Evolutionary conservation across 2,888 invertebrate genomes (phyloP), one percentile per base, ranked within the genome.

Genomic region (Ryuthela nishihirai): DNA sequence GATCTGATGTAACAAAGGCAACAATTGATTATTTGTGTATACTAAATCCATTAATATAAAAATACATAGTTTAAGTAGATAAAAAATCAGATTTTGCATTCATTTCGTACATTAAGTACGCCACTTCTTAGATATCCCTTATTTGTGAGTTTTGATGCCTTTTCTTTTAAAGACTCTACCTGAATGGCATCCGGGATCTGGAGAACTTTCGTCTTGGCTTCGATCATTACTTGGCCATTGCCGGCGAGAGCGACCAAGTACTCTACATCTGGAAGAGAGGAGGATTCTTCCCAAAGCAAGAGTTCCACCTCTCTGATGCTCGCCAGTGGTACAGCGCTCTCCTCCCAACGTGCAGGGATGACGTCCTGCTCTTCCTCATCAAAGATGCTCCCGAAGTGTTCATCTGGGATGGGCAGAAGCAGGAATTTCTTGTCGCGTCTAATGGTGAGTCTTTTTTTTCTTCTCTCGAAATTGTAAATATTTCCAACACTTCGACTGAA

Each of bases 121-220:
- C n/a, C n/a, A n/a, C n/a, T n/a, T n/a, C n/a, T n/a, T n/a, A n/a
- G n/a, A n/a, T n/a, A n/a, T n/a, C n/a, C n/a, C n/a, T n/a, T n/a
- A n/a, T n/a, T n/a, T n/a, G n/a, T n/a, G n/a, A n/a, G n/a, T n/a
- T n/a, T n/a, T n/a, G n/a, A n/a, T n/a, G n/a, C n/a, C n/a, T 29
- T 29, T 15, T 32, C 5, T n/a, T 5, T 32, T 32, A 2, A 32
- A 32, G 17, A 3, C 21, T 44, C 10, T n/a, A 26, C 12, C 21
- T 32, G 21, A 6, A 26, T 4, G 24, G 17, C 10, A 32, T 46
- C 23, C 24, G 49, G 9, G 62, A 62, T 20, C 25, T 62, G 17
- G 54, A 54, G 15, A 41, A 50, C n/a, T 62, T 62, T 24, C 23
- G 62, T 17, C 21, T 62, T 4, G 62, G 62, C 3, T 59, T 62